phyloP scores from a whole-genome alignment of 2,113 vertebrate genomes.

The Crotalus tigris region DNA sequence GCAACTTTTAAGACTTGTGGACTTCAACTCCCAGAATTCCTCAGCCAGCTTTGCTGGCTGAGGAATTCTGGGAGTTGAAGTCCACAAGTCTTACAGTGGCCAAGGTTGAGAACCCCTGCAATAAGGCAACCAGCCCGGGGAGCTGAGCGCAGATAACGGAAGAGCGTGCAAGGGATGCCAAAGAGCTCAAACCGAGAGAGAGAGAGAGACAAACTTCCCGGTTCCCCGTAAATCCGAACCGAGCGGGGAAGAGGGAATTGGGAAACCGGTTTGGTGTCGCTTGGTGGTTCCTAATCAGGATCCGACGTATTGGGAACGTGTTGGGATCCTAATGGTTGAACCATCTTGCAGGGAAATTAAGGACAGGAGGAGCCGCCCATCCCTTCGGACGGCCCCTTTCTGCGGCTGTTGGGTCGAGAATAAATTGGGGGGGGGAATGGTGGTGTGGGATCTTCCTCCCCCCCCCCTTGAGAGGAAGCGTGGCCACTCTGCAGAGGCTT shows the following conservation, averaged over 20 bases:
- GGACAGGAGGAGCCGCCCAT: background rate
- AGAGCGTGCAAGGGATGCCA: background rate
- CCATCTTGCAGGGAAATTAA: background rate
- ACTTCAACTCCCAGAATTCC: too few relatives aligned
- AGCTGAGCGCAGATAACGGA: constrained; percentile 31
- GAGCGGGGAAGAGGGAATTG: background rate
- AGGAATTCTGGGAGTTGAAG: too few relatives aligned
- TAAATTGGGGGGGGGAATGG: background rate
- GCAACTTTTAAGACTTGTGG: too few relatives aligned
- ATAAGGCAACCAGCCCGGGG: constrained; percentile 65
- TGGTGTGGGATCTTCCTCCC: too few relatives aligned
- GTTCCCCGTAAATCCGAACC: background rate
- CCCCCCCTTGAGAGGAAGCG: background rate
- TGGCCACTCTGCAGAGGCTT: background rate
- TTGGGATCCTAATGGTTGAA: background rate
- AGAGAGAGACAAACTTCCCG: background rate
- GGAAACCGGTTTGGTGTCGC: background rate
- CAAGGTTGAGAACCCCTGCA: background rate
- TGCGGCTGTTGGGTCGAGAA: background rate
- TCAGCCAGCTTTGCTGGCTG: too few relatives aligned
- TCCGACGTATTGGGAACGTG: background rate
- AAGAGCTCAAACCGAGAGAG: background rate
- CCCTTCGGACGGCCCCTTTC: background rate
- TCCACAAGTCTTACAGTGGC: too few relatives aligned
- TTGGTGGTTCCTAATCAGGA: background rate